Conservation (phyloP, 2,113 vertebrate species). For the Rallus limicola region DNA sequence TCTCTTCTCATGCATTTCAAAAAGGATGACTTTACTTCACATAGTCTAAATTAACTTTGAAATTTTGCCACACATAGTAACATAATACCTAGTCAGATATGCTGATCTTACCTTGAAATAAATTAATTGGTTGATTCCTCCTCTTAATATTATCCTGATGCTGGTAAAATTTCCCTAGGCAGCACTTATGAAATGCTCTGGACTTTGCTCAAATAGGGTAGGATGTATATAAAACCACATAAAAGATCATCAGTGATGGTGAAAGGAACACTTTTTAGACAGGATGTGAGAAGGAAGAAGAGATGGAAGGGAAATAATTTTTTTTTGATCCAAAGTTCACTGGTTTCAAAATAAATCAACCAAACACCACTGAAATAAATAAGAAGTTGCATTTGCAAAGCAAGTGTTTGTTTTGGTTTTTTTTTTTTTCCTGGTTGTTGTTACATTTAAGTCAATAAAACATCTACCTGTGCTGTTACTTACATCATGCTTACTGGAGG, state of each 20-base stretch:
- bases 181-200: conserved; percentile 18
- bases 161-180: conserved; percentile 49
- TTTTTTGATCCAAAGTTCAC: neutral
- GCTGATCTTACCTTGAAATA: conserved; percentile 67
- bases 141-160: conserved; percentile 58
- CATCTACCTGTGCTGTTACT: neutral
- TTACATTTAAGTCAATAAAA: neutral
- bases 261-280: neutral
- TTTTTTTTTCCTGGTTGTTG: neutral
- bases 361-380: neutral
- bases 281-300: neutral
- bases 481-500: neutral
- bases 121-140: conserved; percentile 74
- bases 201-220: neutral
- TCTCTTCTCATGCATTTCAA: conserved; percentile 55
- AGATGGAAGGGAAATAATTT: neutral
- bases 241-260: neutral
- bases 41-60: conserved; percentile 62
- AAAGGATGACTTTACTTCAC: conserved; percentile 37
- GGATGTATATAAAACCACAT: neutral
- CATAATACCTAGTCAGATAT: conserved; percentile 67
- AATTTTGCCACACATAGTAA: conserved; percentile 61
- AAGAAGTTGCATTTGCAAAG: neutral
- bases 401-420: neutral
- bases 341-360: neutral